Percentiles rank a stretch among this genome's conserved stretches.
These are phyloP conservation scores for Rhabdomys pumilio DNA, from an alignment of 2,797 vertebrate genomes.

Conservation along the genomic window DNA sequence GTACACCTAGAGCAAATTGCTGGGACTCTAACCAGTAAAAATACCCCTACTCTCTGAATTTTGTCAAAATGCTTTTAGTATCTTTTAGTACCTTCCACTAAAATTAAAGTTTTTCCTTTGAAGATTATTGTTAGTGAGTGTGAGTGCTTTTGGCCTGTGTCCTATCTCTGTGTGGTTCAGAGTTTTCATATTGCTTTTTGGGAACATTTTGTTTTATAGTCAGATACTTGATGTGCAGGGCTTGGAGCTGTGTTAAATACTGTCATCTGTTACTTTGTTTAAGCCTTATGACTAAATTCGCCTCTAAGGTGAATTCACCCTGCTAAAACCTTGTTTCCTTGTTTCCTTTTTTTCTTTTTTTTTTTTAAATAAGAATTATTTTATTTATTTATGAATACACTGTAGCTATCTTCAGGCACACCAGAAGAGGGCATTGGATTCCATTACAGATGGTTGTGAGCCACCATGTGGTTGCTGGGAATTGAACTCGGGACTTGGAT, in stretches of 20 bases:
- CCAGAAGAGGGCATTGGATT: background rate
- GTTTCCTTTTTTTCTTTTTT: background rate
- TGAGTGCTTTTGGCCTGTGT: slow-evolving; percentile 54
- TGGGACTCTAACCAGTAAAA: slow-evolving; percentile 38
- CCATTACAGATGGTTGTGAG: background rate
- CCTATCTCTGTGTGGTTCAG: slow-evolving; percentile 31
- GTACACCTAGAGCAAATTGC: slow-evolving; percentile 29
- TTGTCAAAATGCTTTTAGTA: slow-evolving; percentile 39
- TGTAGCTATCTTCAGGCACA: background rate
- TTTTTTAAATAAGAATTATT: background rate
- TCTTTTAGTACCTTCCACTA: slow-evolving; percentile 61
- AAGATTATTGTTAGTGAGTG: slow-evolving; percentile 57
- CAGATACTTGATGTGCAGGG: background rate
- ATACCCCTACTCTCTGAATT: slow-evolving; percentile 59
- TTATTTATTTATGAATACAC: background rate
- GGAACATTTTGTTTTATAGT: slow-evolving; percentile 1
- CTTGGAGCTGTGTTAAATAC: slow-evolving; percentile 16
- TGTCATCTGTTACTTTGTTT: slow-evolving; percentile 48
- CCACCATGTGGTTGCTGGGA: background rate
- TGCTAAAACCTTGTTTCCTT: background rate
- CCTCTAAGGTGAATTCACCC: background rate
- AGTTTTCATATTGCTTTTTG: slow-evolving; percentile 57
- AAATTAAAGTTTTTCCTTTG: slow-evolving; percentile 69
- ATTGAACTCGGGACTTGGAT: background rate
- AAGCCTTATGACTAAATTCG: background rate